A percentile compares a stretch with the other conserved stretches of the same genome.
Conservation (phyloP, 2,797 vertebrate species). For the Urophycis tenuis region DNA sequence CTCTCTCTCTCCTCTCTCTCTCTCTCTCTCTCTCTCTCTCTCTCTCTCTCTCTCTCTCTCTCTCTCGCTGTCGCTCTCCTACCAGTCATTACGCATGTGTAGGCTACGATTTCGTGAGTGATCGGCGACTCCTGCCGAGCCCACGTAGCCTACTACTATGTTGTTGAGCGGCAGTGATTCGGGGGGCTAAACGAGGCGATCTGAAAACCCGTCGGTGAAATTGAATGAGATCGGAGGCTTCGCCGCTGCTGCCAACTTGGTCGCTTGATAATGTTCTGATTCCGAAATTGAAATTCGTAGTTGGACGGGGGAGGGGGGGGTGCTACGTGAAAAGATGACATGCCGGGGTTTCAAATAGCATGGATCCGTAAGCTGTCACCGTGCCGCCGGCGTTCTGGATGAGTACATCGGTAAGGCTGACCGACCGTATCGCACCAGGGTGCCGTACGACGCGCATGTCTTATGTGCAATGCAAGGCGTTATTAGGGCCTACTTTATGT, state of each 20-base stretch:
- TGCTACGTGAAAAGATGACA: neutral
- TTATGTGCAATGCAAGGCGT: no score
- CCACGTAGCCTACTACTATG: neutral
- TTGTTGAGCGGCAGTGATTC: no score
- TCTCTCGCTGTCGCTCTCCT: neutral
- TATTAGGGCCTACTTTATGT: no score
- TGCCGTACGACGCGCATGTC: no score
- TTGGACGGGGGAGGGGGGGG: no score
- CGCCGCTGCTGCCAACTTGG: no score
- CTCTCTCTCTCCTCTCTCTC: neutral
- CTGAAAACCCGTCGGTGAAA: slow-evolving; percentile 31
- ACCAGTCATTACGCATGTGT: neutral
- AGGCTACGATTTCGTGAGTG: neutral
- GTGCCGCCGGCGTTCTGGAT: slow-evolving; percentile 43
- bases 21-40: neutral
- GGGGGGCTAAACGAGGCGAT: no score
- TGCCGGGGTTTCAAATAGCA: slow-evolving; percentile 13
- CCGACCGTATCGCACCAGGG: no score
- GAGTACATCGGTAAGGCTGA: slow-evolving; percentile 54
- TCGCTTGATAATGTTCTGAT: no score
- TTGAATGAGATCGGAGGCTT: neutral
- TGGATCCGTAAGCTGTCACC: no score
- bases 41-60: neutral
- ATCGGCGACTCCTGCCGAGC: neutral
- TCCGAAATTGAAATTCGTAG: no score